Percentiles rank a stretch among this genome's conserved stretches.
Conservation (phyloP, 2,797 vertebrate genomes). For the Hylomyscus alleni region DNA sequence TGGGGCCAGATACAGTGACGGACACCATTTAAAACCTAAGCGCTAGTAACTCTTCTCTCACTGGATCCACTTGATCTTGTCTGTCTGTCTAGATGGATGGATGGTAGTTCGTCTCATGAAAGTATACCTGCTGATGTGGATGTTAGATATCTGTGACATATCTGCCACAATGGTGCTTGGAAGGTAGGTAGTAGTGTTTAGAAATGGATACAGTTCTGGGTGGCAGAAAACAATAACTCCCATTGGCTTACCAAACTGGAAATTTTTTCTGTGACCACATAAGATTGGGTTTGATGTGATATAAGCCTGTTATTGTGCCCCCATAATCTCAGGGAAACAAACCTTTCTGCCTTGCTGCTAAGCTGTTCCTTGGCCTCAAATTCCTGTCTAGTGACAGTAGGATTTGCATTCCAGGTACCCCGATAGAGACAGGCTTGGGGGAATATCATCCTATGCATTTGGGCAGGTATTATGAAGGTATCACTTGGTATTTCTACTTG, state of each 20-base stretch:
- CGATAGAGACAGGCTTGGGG: background rate
- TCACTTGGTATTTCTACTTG: background rate
- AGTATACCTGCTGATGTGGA: background rate
- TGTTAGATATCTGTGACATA: background rate
- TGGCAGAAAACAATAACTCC: background rate
- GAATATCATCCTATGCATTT: background rate
- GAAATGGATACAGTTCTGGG: slow-evolving; percentile 20
- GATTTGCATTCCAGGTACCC: background rate
- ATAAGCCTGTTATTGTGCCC: background rate
- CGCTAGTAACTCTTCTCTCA: background rate
- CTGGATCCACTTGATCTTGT: background rate
- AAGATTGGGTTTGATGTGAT: background rate
- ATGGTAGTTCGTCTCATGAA: background rate
- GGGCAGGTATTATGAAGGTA: background rate
- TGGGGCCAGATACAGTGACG: background rate
- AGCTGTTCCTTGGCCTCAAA: background rate
- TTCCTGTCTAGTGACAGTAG: background rate
- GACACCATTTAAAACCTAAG: background rate
- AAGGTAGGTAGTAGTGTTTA: background rate
- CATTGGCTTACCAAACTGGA: background rate
- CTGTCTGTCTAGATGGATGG: background rate
- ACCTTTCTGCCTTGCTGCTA: background rate
- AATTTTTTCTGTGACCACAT: background rate
- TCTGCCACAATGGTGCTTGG: background rate
- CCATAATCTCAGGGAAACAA: background rate